These are phyloP conservation scores for Drosophila obscura DNA, from an alignment of 1,140 invertebrate genomes.

Conservation along the genomic window DNA sequence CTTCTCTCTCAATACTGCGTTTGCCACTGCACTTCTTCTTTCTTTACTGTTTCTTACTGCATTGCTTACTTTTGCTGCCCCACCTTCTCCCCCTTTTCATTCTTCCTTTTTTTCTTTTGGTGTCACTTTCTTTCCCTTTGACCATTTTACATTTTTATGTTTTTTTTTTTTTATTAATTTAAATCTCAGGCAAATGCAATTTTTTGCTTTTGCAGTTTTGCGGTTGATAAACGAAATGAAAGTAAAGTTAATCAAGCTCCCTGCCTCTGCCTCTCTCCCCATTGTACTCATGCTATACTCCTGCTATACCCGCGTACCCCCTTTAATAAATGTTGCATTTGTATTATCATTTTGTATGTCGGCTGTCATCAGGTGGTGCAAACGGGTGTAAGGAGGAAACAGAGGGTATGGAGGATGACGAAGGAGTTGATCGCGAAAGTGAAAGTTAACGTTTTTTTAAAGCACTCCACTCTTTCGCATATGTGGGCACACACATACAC, in stretches of 20 bases:
- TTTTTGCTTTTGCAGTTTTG: slow-evolving; percentile 64
- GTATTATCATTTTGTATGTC: slow-evolving; percentile 68
- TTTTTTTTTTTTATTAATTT: slow-evolving; percentile 61
- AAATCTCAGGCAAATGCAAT: slow-evolving; percentile 68
- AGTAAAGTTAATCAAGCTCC: slow-evolving; percentile 56
- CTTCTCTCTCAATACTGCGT: no score
- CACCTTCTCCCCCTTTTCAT: background rate
- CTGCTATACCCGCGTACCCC: background rate
- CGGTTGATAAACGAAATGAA: slow-evolving; percentile 58
- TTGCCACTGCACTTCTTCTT: no score
- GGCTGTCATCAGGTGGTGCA: slow-evolving; percentile 36
- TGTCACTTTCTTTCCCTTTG: slow-evolving; percentile 60
- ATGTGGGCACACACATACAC: slow-evolving; percentile 5
- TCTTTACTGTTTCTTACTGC: no score
- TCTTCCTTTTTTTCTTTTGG: background rate
- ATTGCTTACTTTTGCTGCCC: background rate
- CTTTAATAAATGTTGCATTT: slow-evolving; percentile 76
- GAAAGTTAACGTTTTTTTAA: slow-evolving; percentile 69
- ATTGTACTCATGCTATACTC: slow-evolving; percentile 12
- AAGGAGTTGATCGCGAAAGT: slow-evolving; percentile 67
- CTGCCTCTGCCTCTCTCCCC: slow-evolving; percentile 28
- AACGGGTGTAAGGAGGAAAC: background rate
- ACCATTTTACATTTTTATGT: slow-evolving; percentile 34
- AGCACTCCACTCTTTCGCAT: slow-evolving; percentile 9
- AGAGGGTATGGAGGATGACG: slow-evolving; percentile 13